Conservation (phyloP, 2,113 vertebrate species). For the Chaenocephalus aceratus region DNA sequence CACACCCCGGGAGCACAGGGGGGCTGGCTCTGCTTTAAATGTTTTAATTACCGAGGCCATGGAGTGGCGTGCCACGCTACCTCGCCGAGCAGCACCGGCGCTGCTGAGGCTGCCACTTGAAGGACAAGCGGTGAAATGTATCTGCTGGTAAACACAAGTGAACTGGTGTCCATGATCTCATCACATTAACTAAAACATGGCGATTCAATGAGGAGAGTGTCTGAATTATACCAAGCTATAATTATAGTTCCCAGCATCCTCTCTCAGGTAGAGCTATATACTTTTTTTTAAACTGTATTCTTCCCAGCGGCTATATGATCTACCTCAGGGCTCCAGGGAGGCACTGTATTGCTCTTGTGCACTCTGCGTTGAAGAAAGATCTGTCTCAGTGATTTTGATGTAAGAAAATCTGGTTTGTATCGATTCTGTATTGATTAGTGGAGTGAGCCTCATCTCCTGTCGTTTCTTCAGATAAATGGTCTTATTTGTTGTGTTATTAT, state of each 20-base stretch:
- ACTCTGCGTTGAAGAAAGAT: slow-evolving; percentile 75
- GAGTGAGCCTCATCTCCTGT: slow-evolving; percentile 78
- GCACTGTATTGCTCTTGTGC: slow-evolving; percentile 73
- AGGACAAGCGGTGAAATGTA: slow-evolving; percentile 88
- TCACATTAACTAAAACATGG: slow-evolving; percentile 72
- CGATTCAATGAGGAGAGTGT: slow-evolving; percentile 56
- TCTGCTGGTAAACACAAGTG: slow-evolving; percentile 78
- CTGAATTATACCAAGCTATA: slow-evolving; percentile 59
- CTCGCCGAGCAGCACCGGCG: slow-evolving; percentile 30
- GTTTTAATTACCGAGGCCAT: slow-evolving; percentile 95
- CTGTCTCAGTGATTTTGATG: slow-evolving; percentile 82
- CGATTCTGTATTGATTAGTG: slow-evolving; percentile 74
- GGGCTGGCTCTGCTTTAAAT: slow-evolving; percentile 91
- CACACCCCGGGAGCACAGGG: slow-evolving; percentile 87
- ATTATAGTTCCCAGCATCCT: slow-evolving; percentile 74
- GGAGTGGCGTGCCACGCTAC: slow-evolving; percentile 65
- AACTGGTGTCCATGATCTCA: slow-evolving; percentile 67
- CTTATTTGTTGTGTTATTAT: slow-evolving; percentile 85
- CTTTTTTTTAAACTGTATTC: slow-evolving; percentile 50
- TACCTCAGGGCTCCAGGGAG: slow-evolving; percentile 59
- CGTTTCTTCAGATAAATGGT: slow-evolving; percentile 81
- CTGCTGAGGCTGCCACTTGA: slow-evolving; percentile 83
- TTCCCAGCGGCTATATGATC: slow-evolving; percentile 63
- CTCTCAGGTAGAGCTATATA: slow-evolving; percentile 37
- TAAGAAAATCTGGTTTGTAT: slow-evolving; percentile 84